Conservation (phyloP, 2,888 invertebrate genomes). For the Mactromeris polynyma region DNA sequence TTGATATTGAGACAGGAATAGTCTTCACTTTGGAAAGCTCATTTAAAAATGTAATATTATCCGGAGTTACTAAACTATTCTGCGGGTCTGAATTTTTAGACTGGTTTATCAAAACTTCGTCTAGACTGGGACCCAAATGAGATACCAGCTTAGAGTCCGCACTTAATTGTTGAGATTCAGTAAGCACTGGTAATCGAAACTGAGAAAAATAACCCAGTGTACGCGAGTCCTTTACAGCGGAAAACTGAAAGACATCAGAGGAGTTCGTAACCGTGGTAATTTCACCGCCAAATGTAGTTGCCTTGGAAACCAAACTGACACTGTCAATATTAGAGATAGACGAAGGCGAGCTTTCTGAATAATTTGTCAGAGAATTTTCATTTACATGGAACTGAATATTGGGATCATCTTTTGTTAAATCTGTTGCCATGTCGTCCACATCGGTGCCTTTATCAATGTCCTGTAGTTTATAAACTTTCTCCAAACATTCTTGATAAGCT, state of each 20-base stretch:
- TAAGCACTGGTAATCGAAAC: neutral
- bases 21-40: neutral
- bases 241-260: neutral
- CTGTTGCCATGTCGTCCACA: neutral
- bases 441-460: neutral
- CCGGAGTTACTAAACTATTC: neutral
- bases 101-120: slow-evolving; percentile 10
- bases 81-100: neutral
- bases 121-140: neutral
- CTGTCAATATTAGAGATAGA: neutral
- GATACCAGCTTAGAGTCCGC: neutral
- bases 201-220: neutral
- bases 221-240: neutral
- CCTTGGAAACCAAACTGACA: neutral
- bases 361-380: neutral
- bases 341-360: neutral
- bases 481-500: slow-evolving; percentile 20
- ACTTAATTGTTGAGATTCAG: neutral
- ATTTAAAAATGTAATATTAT: neutral
- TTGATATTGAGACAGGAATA: neutral
- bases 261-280: neutral
- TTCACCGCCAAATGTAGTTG: neutral
- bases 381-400: neutral
- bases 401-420: neutral
- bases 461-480: neutral